Evolutionary conservation across 1,140 invertebrate species (phyloP).

Genomic region (Drosophila kohkoa): DNA sequence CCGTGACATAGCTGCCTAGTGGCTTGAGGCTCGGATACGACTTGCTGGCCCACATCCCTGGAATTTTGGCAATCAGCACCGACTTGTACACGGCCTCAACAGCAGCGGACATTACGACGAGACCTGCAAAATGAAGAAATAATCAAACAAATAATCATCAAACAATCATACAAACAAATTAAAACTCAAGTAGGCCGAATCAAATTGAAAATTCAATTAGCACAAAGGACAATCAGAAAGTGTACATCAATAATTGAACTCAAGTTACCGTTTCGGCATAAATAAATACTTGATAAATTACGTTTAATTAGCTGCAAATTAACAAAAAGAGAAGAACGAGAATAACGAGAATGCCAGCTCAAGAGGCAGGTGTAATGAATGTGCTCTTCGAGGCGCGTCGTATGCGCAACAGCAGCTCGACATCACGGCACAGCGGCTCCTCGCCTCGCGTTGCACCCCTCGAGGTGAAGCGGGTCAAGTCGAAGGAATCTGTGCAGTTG

Average conservation of each 20-base stretch:
- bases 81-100: constrained; percentile 94
- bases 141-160: not conserved
- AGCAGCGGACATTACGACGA: constrained; percentile 93
- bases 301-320: not conserved
- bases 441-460: not conserved
- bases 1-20: constrained; percentile 94
- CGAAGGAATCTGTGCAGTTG: constrained; percentile 18
- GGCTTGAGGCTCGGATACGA: constrained; percentile 98
- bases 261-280: constrained; percentile 17
- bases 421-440: not conserved
- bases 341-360: constrained; percentile 5
- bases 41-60: constrained; percentile 91
- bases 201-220: constrained; percentile 30
- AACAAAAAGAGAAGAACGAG: not conserved
- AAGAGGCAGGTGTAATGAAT: constrained; percentile 14
- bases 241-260: constrained; percentile 2
- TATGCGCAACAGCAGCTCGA: constrained; percentile 24
- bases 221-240: constrained; percentile 10
- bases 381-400: constrained; percentile 15
- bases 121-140: constrained; percentile 85
- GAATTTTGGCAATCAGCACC: constrained; percentile 93
- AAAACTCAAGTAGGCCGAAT: constrained; percentile 47
- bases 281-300: constrained; percentile 7
- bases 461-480: not conserved
- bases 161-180: not conserved